These are phyloP conservation scores for Orientallactaga sibirica DNA, from an alignment of 2,797 vertebrate species.

Conservation along the genomic window DNA sequence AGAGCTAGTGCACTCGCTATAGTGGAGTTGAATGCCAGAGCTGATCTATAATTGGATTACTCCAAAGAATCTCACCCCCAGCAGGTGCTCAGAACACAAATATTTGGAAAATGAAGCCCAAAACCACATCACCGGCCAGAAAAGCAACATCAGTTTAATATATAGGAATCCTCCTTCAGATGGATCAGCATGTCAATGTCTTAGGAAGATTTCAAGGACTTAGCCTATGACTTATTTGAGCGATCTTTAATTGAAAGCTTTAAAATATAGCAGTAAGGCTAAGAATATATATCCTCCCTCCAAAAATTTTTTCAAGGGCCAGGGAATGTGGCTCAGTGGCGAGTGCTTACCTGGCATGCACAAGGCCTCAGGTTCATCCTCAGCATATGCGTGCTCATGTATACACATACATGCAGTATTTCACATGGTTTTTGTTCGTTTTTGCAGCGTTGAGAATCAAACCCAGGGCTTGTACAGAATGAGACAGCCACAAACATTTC, in stretches of 20 bases:
- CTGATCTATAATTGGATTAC: not conserved
- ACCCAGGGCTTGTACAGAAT: not conserved
- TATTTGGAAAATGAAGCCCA: constrained; percentile 26
- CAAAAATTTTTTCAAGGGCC: constrained; percentile 1
- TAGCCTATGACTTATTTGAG: constrained; percentile 15
- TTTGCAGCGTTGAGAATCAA: not conserved
- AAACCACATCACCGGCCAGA: constrained; percentile 37
- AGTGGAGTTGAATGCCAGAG: not conserved
- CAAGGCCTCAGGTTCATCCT: too few relatives aligned
- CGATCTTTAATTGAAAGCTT: constrained; percentile 14
- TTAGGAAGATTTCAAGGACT: constrained; percentile 49
- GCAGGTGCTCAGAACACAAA: constrained; percentile 17
- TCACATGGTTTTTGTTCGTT: not conserved
- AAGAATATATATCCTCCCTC: not conserved
- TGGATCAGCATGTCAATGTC: not conserved
- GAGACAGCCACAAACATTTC: constrained; percentile 28
- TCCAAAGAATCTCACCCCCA: not conserved
- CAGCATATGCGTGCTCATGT: not conserved
- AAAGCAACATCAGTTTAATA: not conserved
- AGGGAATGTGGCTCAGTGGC: not conserved
- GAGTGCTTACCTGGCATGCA: not conserved
- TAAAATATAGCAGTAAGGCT: not conserved
- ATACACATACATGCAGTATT: not conserved
- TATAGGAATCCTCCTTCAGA: constrained; percentile 20
- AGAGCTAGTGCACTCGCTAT: not conserved